Evolutionary conservation across 2,113 vertebrate species (phyloP), one percentile per base, ranked within the genome.

Genomic region (Forbesichthys agassizii): DNA sequence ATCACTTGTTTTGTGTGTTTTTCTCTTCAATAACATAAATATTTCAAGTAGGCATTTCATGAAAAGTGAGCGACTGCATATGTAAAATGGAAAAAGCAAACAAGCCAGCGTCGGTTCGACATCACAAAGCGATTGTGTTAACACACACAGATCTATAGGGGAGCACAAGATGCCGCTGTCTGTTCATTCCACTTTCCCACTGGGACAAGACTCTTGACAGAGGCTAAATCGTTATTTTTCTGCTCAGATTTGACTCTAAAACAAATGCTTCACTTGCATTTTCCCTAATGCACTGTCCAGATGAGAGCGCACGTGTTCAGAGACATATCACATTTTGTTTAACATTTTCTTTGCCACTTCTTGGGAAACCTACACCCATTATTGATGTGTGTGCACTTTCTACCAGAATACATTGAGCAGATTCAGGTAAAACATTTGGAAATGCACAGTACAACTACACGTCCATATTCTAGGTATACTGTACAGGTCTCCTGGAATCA

Each of bases 111-210:
- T 62, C 8, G 68, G 74, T 65, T 61, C 61, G 68, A 81, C 74
- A 77, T 72, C 79, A 85, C 85, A 88, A 86, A 90, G 75, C 83
- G 80, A 88, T 87, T 84, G 49, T 9, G n/a, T 62, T 2, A 88
- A 80, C 72, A 79, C 64, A 82, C 55, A 77, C 62, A 4, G 67
- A 77, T 85, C 82, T 66, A 77, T 82, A 72, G 59, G 42, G 11
- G 48, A 0, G 20, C 71, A 58, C 58, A 75, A 84, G 65, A 79
- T 51, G 62, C 68, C 73, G 82, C 79, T 54, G 73, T 81, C 77
- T 88, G 82, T 90, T 83, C 87, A 83, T 84, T 59, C 77, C 64
- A 47, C 5, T 33, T 74, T 87, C 82, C 86, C 84, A 84, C 47
- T 81, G 85, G 85, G 83, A 64, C 84, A 86, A 73, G 68, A 75